Evolutionary conservation across 30 jellyfish, hydroid and myxozoan genomes (phyloP), one percentile per base, ranked within the genome.

Genomic region (Nemopilema nomurai): DNA sequence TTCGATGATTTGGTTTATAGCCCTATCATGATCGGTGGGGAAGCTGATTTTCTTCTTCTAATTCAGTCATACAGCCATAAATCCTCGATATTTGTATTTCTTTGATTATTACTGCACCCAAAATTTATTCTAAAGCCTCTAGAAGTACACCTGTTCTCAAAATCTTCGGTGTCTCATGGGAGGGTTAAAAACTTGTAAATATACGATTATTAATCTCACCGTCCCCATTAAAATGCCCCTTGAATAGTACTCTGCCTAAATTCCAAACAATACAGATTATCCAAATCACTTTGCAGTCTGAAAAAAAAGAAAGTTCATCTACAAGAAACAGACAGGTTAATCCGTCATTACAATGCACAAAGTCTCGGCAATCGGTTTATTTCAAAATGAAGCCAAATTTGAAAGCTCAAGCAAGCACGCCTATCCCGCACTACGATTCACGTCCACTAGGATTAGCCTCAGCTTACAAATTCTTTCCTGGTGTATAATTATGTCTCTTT

Each of bases 221-320:
- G 57, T 41, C 57, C 57, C 57, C 57, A 41, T 13, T 13, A 41
- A 41, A 41, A 41, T 41, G 57, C 57, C 57, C 57, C 57, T 41
- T 6, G 9, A 41, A 41, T 41, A 6, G 13, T 41, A 41, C 9
- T 41, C 57, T 13, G 6, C 13, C 13, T 41, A 41, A 3, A 6
- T 41, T 13, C 9, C 13, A 13, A 41, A 41, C 57, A 41, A 41
- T 41, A 6, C 41, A 73, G 83, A 73, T 73, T 73, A 73, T 64
- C n/a, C 7, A 73, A 73, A 18, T 73, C 51, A 32, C 18, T 33
- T 73, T 73, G 33, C 49, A 73, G 68, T 41, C 30, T 73, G 25
- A 32, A 49, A 22, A 41, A 3, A 13, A 3, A 41, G 57, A 41
- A 41, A 41, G 26, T 73, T 73, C 83, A 73, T 73, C 83, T 73